These are phyloP conservation scores for Chrosomus eos DNA, from an alignment of 2,797 vertebrate genomes.

Conservation along the genomic window DNA sequence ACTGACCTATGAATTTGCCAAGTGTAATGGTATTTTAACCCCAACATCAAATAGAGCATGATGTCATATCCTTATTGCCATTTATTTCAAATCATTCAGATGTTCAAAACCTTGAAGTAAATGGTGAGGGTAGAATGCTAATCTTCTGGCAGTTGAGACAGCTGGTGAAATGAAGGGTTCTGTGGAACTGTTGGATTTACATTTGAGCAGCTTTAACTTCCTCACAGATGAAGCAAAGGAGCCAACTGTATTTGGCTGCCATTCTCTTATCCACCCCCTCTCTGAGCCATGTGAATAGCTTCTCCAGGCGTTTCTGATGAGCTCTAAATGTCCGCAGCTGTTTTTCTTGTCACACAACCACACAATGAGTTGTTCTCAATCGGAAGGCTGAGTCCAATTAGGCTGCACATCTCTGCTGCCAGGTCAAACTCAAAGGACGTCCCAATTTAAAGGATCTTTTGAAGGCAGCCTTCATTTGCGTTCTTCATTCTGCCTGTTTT, in stretches of 20 bases:
- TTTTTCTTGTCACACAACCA: neutral
- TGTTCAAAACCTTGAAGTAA: neutral
- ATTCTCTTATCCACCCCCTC: neutral
- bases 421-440: neutral
- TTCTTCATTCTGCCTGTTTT: neutral
- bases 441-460: neutral
- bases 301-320: neutral
- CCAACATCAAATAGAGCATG: neutral
- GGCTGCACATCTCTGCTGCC: neutral
- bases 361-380: neutral
- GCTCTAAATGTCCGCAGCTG: neutral
- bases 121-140: neutral
- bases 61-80: neutral
- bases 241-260: no score
- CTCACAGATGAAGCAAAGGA: neutral
- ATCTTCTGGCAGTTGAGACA: neutral
- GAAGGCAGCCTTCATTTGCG: neutral
- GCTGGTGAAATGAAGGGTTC: slow-evolving; percentile 1
- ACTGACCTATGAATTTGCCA: neutral
- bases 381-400: neutral
- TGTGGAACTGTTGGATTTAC: neutral
- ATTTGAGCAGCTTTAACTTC: slow-evolving; percentile 5
- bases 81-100: neutral
- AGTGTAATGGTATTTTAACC: neutral
- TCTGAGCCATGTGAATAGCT: neutral